These are phyloP conservation scores for Drosophila saltans DNA, from an alignment of 1,140 invertebrate species.

Conservation along the genomic window DNA sequence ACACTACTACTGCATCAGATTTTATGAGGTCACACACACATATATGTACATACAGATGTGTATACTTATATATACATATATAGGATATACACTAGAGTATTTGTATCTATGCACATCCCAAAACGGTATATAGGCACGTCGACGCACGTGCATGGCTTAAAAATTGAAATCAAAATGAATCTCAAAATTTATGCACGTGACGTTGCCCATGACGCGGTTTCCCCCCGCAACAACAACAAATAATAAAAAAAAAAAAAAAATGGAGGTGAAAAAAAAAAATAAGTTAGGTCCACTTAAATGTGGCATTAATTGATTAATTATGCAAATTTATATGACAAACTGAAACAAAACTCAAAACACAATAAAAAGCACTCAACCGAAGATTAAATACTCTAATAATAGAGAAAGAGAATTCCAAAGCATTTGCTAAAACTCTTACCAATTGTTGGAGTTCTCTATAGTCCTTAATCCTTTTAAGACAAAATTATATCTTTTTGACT, in stretches of 20 bases:
- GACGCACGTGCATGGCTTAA: slow-evolving; percentile 69
- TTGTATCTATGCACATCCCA: slow-evolving; percentile 34
- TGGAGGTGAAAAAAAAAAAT: not conserved
- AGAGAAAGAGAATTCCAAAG: too few species aligned
- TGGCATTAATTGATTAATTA: slow-evolving; percentile 78
- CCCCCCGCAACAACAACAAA: too few species aligned
- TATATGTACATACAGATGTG: not conserved
- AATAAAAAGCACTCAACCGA: not conserved
- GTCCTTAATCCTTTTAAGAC: too few species aligned
- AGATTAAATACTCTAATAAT: not conserved
- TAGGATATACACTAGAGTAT: slow-evolving; percentile 11
- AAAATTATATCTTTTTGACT: too few species aligned
- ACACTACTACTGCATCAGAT: not conserved
- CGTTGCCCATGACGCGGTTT: slow-evolving; percentile 33
- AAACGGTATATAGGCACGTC: slow-evolving; percentile 62
- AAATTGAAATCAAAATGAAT: slow-evolving; percentile 58
- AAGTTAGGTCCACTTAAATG: slow-evolving; percentile 40
- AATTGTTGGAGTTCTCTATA: too few species aligned
- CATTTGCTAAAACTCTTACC: too few species aligned
- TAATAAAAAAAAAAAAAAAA: not conserved
- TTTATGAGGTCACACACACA: not conserved
- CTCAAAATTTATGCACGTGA: slow-evolving; percentile 73
- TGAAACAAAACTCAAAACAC: slow-evolving; percentile 37
- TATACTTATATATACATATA: not conserved
- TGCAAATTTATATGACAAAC: slow-evolving; percentile 63